Evolutionary conservation across 2,797 vertebrate genomes (phyloP).

Genomic region (Pelochelys cantorii): DNA sequence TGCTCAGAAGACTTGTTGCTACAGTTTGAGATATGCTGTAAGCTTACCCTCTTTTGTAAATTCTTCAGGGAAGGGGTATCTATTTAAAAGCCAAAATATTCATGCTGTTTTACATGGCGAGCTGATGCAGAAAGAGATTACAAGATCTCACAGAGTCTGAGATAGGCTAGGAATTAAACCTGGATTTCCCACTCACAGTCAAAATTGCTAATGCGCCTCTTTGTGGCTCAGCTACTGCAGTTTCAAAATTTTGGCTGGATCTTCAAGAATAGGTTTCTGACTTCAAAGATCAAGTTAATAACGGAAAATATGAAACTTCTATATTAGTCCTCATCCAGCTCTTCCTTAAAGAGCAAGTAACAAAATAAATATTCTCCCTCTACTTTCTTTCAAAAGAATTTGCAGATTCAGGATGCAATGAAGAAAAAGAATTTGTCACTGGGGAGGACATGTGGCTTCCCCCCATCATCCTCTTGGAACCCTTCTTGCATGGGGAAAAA

Average conservation of each 20-base stretch:
- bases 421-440: not conserved
- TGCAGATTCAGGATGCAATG: not conserved
- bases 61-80: not conserved
- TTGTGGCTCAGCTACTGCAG: conserved; percentile 30
- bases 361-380: fast-evolving
- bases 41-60: not conserved
- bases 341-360: not conserved
- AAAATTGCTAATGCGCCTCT: conserved; percentile 20
- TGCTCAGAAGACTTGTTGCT: conserved; percentile 52
- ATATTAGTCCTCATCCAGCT: not conserved
- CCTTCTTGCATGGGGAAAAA: not conserved
- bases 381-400: not conserved
- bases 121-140: not conserved
- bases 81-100: not conserved
- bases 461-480: not conserved
- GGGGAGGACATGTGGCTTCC: not conserved
- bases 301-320: not conserved
- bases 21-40: not conserved
- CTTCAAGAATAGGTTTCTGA: not conserved
- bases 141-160: not conserved
- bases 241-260: not conserved
- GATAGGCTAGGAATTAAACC: conserved; percentile 37
- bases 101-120: not conserved
- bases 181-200: conserved; percentile 19
- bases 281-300: conserved; percentile 18